Evolutionary conservation across 2,888 invertebrate genomes (phyloP), one percentile per base, ranked within the genome.

Genomic region (Agonum fuliginosum): DNA sequence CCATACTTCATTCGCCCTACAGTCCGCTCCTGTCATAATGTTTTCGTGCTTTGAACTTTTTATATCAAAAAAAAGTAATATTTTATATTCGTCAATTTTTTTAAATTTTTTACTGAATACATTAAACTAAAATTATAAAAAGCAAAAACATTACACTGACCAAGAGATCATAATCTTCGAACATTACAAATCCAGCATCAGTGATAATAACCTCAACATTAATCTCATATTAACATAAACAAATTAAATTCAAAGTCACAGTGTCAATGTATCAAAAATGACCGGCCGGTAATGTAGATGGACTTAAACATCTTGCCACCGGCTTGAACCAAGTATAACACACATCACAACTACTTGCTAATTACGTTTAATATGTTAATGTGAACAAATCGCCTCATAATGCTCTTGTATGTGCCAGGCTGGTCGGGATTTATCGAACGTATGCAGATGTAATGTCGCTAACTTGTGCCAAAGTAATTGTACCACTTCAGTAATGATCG

Each of bases 281-380:
- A n/a, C 54, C 54, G 54, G 24, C 24, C 54, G 4, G 37, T 8
- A 37, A 37, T 37, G 37, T 8, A 37, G 37, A 37, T 12, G 6
- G 12, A n/a, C 37, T n/a, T 10, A 10, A 37, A 37, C 22, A 54
- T 22, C 54, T 54, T 27, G 54, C 24, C n/a, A n/a, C n/a, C 12
- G 37, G 12, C 10, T 37, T 1, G 10, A 54, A 24, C n/a, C n/a
- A n/a, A n/a, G n/a, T n/a, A n/a, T n/a, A n/a, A n/a, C n/a, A n/a
- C n/a, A n/a, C n/a, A n/a, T 30, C 30, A 30, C 14, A 2, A 8
- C n/a, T 30, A 12, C 27, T 30, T 62, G 58, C 54, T 14, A 27
- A 27, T 27, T 62, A 27, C 30, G 73, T 73, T 73, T 58, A 73
- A 58, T 73, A 73, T 73, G 73, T 41, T 58, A 73, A 73, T 73